These are phyloP conservation scores for Octomys mimax DNA, from an alignment of 2,797 vertebrate genomes.

Conservation along the genomic window DNA sequence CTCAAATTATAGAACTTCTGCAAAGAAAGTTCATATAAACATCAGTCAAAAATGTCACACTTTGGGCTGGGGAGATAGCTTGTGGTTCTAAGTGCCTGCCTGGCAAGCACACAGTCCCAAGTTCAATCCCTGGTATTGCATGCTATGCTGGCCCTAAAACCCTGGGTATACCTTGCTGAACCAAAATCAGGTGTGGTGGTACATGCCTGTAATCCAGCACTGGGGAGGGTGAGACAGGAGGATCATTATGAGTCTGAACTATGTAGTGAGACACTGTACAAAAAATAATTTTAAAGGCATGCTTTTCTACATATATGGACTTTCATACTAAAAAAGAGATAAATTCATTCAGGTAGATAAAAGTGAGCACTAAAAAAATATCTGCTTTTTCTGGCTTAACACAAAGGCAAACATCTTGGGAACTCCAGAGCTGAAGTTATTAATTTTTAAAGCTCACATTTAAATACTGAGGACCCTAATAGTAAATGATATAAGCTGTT, in stretches of 20 bases:
- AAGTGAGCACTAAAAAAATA: neutral
- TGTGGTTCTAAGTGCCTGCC: no score
- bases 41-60: constrained; percentile 18
- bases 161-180: no score
- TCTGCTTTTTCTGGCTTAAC: neutral
- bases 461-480: neutral
- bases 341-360: constrained; percentile 32
- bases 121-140: no score
- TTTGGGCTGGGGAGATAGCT: neutral
- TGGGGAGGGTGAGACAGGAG: no score
- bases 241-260: no score
- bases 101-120: no score
- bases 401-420: constrained; percentile 23
- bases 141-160: no score
- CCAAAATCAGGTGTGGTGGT: no score
- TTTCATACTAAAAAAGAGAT: neutral
- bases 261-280: no score
- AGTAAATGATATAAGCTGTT: neutral
- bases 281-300: no score
- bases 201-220: no score
- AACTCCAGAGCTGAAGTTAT: neutral
- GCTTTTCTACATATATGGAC: neutral
- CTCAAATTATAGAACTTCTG: constrained; percentile 40
- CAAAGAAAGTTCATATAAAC: constrained; percentile 37
- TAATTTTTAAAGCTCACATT: neutral